Percentiles rank a stretch among this genome's conserved stretches.
Conservation (phyloP, 2,797 vertebrate species). For the Channa striata region DNA sequence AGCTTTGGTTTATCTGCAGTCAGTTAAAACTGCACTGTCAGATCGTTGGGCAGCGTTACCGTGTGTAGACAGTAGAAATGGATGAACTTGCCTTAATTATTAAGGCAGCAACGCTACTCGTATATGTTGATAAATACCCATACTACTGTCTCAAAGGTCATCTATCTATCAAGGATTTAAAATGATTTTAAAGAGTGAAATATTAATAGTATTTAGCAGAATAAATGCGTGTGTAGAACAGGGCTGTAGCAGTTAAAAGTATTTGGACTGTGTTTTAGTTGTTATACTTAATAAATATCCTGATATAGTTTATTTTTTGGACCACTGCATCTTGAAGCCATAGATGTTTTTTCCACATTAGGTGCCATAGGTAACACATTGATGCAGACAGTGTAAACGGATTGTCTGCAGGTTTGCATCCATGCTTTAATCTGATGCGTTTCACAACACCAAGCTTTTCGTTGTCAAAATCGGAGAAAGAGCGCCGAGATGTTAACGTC, state of each 20-base stretch:
- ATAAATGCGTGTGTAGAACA: slow-evolving; percentile 84
- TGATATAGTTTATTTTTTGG: slow-evolving; percentile 62
- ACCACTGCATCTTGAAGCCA: slow-evolving; percentile 80
- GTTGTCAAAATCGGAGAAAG: slow-evolving; percentile 22
- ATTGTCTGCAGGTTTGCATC: slow-evolving; percentile 39
- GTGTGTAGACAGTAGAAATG: background rate
- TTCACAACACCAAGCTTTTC: slow-evolving; percentile 10
- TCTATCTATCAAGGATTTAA: slow-evolving; percentile 41
- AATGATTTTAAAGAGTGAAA: slow-evolving; percentile 76
- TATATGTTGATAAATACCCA: slow-evolving; percentile 38
- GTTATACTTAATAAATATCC: slow-evolving; percentile 55
- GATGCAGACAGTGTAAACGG: slow-evolving; percentile 19
- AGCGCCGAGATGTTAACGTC: background rate
- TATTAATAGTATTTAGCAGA: slow-evolving; percentile 80
- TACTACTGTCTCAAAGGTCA: slow-evolving; percentile 38
- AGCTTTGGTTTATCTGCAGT: slow-evolving; percentile 67
- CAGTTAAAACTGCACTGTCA: slow-evolving; percentile 76
- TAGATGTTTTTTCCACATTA: slow-evolving; percentile 58
- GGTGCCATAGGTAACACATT: slow-evolving; percentile 60
- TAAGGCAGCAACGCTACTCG: slow-evolving; percentile 24
- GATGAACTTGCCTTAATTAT: slow-evolving; percentile 32
- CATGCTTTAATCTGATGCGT: slow-evolving; percentile 42
- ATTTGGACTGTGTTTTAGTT: slow-evolving; percentile 76
- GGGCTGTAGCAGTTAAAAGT: slow-evolving; percentile 82
- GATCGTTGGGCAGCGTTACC: slow-evolving; percentile 27